A percentile compares a stretch with the other conserved stretches of the same genome.
Evolutionary conservation across 2,888 invertebrate species (phyloP).

Genomic region (Chrysotoxum bicinctum): DNA sequence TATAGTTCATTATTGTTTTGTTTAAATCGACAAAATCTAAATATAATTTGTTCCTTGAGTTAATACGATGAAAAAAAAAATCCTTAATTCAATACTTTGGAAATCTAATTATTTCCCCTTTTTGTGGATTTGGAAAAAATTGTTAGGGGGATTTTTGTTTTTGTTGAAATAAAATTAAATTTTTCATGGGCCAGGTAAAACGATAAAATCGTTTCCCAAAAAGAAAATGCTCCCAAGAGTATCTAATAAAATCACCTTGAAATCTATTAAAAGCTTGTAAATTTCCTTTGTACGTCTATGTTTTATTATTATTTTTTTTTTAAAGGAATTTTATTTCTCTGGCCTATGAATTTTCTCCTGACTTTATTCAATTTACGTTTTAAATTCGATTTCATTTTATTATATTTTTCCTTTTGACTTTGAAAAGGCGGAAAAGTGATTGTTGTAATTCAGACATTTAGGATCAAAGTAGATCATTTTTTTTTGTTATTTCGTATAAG

Average conservation of each 20-base stretch:
- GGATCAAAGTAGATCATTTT: slow-evolving; percentile 24
- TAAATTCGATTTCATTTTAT: slow-evolving; percentile 16
- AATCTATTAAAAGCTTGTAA: slow-evolving; percentile 40
- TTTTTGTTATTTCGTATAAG: background rate
- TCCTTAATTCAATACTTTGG: background rate
- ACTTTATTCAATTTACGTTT: slow-evolving; percentile 34
- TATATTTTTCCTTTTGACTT: background rate
- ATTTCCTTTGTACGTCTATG: background rate
- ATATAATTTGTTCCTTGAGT: background rate
- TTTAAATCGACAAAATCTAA: background rate
- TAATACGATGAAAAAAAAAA: background rate
- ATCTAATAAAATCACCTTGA: slow-evolving; percentile 45
- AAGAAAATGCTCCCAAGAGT: background rate
- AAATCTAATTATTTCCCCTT: background rate
- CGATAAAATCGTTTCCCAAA: slow-evolving; percentile 1
- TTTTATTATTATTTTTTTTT: background rate
- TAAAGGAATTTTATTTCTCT: background rate
- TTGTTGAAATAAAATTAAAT: slow-evolving; percentile 2
- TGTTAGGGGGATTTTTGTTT: background rate
- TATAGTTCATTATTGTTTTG: no score
- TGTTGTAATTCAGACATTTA: slow-evolving; percentile 25
- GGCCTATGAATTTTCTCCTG: slow-evolving; percentile 6
- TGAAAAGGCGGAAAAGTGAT: slow-evolving; percentile 20
- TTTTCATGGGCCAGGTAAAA: background rate
- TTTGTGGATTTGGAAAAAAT: background rate